Evolutionary conservation across 1,140 invertebrate genomes (phyloP).

Genomic region (Neodiprion pinetum): DNA sequence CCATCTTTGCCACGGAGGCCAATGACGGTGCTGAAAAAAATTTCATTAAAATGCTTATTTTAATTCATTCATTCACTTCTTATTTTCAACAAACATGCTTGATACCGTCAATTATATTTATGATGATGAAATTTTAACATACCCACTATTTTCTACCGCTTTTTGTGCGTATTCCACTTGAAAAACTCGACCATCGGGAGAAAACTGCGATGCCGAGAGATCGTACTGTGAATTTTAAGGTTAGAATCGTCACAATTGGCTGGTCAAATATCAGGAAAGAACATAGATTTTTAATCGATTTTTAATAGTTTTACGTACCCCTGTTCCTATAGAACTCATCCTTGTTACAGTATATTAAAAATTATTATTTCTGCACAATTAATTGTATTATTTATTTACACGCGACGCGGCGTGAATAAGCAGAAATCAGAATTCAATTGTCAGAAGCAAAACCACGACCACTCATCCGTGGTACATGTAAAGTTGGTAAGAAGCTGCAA

Average conservation of each 20-base stretch:
- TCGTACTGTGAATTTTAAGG: slow-evolving; percentile 80
- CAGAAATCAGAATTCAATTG: slow-evolving; percentile 7
- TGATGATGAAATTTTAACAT: slow-evolving; percentile 41
- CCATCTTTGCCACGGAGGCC: slow-evolving; percentile 95
- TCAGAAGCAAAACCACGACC: not conserved
- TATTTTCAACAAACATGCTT: no score
- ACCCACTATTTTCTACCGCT: slow-evolving; percentile 98
- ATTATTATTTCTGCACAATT: slow-evolving; percentile 1
- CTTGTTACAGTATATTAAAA: slow-evolving; percentile 32
- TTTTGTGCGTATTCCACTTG: slow-evolving; percentile 99
- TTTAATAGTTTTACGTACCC: slow-evolving; percentile 70
- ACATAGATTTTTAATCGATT: slow-evolving; percentile 20
- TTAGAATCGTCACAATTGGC: slow-evolving; percentile 30
- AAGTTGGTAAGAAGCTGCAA: no score
- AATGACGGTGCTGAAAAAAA: slow-evolving; percentile 80
- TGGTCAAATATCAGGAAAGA: slow-evolving; percentile 24
- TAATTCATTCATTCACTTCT: not conserved
- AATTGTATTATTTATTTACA: slow-evolving; percentile 1
- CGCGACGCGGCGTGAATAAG: not conserved
- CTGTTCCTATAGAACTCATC: slow-evolving; percentile 97
- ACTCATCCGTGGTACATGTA: no score
- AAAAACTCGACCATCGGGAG: slow-evolving; percentile 97
- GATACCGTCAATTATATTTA: not conserved
- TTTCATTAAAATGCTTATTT: not conserved
- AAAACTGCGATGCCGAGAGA: slow-evolving; percentile 99